Evolutionary conservation across 2,888 invertebrate species (phyloP).

Genomic region (Agonopterix arenella): DNA sequence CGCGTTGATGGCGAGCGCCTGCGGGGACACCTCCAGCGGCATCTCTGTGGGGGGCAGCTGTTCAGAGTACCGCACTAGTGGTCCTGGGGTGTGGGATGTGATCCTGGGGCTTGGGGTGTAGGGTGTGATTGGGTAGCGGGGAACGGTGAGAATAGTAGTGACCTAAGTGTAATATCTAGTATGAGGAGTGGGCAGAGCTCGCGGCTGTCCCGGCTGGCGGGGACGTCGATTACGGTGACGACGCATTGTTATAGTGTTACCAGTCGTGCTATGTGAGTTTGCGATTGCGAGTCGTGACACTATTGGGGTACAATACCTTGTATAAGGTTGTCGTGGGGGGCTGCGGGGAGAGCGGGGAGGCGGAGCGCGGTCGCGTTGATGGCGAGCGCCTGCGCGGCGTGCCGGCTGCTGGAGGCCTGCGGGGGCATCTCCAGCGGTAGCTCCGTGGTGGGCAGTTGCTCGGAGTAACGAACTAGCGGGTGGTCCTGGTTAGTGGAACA

Average conservation of each 20-base stretch:
- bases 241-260: too few species aligned
- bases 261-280: too few species aligned
- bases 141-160: too few species aligned
- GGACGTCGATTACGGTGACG: too few species aligned
- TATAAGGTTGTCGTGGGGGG: background rate
- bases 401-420: constrained; percentile 28
- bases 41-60: constrained; percentile 26
- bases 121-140: too few species aligned
- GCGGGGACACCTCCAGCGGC: constrained; percentile 24
- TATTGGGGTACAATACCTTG: too few species aligned
- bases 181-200: background rate
- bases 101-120: too few species aligned
- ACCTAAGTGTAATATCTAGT: too few species aligned
- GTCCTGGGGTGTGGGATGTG: constrained; percentile 26
- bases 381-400: constrained; percentile 43
- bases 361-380: constrained; percentile 23
- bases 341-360: constrained; percentile 23
- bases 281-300: too few species aligned
- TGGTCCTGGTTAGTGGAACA: constrained; percentile 36
- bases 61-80: constrained; percentile 52
- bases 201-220: constrained; percentile 29
- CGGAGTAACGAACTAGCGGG: constrained; percentile 45
- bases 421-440: constrained; percentile 18
- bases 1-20: constrained; percentile 32
- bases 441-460: constrained; percentile 30